Base-by-base conservation (phyloP, 2,797 vertebrate genomes). In the Semotilus atromaculatus region DNA sequence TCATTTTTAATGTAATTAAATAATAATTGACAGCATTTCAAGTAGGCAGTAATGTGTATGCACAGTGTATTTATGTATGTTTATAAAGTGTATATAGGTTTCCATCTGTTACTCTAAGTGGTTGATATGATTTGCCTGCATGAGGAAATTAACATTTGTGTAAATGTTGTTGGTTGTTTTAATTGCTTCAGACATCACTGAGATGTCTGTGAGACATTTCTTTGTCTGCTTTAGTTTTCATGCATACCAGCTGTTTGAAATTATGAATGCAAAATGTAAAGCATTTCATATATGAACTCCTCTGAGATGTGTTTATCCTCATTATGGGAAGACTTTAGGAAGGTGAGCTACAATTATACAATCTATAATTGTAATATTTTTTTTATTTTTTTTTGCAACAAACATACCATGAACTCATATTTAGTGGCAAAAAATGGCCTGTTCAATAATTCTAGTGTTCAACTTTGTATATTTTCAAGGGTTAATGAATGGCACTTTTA, bases 401-500 rank as follows among this genome's bases (percentile, higher is more conserved):
- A 55, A 68, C 58, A 77, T 48, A 51, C 38, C 26, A 70, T 66
- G 8, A 79, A 55, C 76, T 72, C 60, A 78, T 70, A 84, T 86
- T 85, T 53, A 58, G 26, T 58, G 4, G 31, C 78, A 87, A 86
- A 81, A 64, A 84, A 7, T 7, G 26, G 19, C n/a, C 38, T 91
- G 91, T 94, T 97, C 96, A 92, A 97, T 97, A 96, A 95, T 95
- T 96, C 94, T 96, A 96, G 95, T 95, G 95, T 88, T 95, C 95
- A 94, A 92, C 93, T 94, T 91, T 95, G 94, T 94, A 94, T 94
- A 93, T 93, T 97, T 92, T 94, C 94, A 88, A 88, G 87, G 94
- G 94, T 94, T 97, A 97, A 97, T 97, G 93, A 97, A 96, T 97
- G 93, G 92, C 93, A 95, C 95, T 93, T 94, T 92, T 97, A 98